A percentile compares a stretch with the other conserved stretches of the same genome.
phyloP scores from a whole-genome alignment of 2,888 invertebrate genomes.

The Diloba caeruleocephala region DNA sequence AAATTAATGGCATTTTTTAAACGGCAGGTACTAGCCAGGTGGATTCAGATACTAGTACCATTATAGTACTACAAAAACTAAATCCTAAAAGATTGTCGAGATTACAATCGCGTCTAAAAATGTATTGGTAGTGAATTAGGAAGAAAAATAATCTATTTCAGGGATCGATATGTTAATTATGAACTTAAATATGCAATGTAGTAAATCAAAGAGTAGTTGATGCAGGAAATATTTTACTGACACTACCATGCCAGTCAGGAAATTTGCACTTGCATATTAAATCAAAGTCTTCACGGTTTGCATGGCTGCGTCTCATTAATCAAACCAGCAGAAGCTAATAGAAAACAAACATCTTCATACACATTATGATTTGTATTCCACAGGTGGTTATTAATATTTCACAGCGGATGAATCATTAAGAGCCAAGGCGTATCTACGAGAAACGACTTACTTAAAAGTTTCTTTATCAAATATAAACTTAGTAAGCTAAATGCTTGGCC shows the following conservation, averaged over 20 bases:
- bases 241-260: constrained; percentile 7
- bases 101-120: no score
- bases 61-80: no score
- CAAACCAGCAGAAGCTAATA: constrained; percentile 15
- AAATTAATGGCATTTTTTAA: background rate
- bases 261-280: constrained; percentile 32
- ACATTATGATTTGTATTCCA: constrained; percentile 45
- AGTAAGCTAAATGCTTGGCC: constrained; percentile 60
- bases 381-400: constrained; percentile 54
- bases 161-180: no score
- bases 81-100: no score
- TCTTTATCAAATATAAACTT: constrained; percentile 72
- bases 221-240: constrained; percentile 20
- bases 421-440: constrained; percentile 45
- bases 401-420: constrained; percentile 39
- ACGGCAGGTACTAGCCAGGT: background rate
- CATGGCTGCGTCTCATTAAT: constrained; percentile 28
- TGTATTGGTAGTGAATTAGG: no score
- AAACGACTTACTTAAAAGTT: constrained; percentile 59
- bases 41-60: no score
- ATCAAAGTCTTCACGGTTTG: constrained; percentile 29
- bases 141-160: no score
- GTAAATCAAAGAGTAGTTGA: constrained; percentile 19
- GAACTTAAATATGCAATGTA: background rate
- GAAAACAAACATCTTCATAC: constrained; percentile 27